phyloP scores from a whole-genome alignment of 2,797 vertebrate genomes.

The Lophotriccus pileatus region DNA sequence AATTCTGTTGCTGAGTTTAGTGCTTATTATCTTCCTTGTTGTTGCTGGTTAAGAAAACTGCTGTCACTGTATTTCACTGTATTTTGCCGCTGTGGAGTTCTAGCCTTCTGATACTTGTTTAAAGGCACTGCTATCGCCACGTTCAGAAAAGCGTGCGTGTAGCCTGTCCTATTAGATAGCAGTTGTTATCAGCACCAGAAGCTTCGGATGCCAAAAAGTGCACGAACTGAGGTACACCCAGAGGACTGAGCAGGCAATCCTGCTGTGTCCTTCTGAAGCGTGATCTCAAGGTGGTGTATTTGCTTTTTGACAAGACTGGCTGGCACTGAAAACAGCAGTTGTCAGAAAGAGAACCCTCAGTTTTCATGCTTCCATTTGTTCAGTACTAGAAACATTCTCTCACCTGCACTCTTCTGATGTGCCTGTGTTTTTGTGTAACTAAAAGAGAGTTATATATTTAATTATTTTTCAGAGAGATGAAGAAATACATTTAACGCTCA shows the following conservation, averaged over 20 bases:
- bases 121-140: neutral
- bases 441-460: neutral
- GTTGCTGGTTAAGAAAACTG: neutral
- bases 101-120: neutral
- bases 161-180: slow-evolving; percentile 21
- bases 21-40: neutral
- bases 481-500: neutral
- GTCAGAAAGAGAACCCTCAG: neutral
- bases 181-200: slow-evolving; percentile 25
- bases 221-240: neutral
- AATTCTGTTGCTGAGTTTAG: neutral
- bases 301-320: neutral
- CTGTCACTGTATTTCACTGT: neutral
- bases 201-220: neutral
- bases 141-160: accelerated
- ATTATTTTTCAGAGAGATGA: neutral
- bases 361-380: neutral
- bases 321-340: neutral
- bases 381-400: neutral
- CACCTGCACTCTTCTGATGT: neutral
- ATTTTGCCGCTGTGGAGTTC: neutral
- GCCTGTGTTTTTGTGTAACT: neutral
- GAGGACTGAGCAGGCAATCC: neutral
- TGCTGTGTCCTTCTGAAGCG: neutral
- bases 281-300: neutral